Conservation (phyloP, 2,113 vertebrate species). For the Dissostichus mawsoni region DNA sequence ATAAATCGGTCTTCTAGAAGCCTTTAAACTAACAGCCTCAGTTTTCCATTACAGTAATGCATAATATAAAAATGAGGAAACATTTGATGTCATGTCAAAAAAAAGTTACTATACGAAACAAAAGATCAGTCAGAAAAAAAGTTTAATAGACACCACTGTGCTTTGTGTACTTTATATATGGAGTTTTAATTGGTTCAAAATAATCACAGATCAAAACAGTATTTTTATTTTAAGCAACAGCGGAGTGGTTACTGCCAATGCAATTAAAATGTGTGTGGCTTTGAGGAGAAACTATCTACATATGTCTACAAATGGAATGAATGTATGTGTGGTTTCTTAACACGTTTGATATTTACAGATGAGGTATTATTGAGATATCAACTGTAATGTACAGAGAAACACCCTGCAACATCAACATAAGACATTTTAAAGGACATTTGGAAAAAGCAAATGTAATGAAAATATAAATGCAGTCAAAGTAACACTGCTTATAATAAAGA, state of each 20-base stretch:
- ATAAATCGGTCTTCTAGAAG: not conserved
- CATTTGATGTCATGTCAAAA: constrained; percentile 4
- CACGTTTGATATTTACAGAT: constrained; percentile 54
- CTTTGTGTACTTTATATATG: constrained; percentile 23
- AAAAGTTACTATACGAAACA: constrained; percentile 55
- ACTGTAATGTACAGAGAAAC: constrained; percentile 36
- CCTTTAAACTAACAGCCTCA: not conserved
- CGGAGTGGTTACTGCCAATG: constrained; percentile 6
- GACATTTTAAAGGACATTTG: constrained; percentile 23
- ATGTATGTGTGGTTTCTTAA: constrained; percentile 32
- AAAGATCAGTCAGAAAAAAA: constrained; percentile 24
- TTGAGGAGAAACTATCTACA: constrained; percentile 29
- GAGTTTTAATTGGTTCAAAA: constrained; percentile 25
- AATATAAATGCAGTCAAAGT: constrained; percentile 39
- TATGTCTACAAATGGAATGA: constrained; percentile 37
- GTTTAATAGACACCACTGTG: constrained; percentile 21
- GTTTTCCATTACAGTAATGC: not conserved
- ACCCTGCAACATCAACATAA: constrained; percentile 24
- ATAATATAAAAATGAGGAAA: not conserved
- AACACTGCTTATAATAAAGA: constrained; percentile 45
- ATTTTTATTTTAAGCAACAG: constrained; percentile 26
- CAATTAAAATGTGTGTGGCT: constrained; percentile 11
- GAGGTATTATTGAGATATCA: constrained; percentile 66
- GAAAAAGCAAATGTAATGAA: constrained; percentile 30
- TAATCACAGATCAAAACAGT: constrained; percentile 41